Conservation (phyloP, 1,140 invertebrate species). For the Pseudomyrmex sp. region DNA sequence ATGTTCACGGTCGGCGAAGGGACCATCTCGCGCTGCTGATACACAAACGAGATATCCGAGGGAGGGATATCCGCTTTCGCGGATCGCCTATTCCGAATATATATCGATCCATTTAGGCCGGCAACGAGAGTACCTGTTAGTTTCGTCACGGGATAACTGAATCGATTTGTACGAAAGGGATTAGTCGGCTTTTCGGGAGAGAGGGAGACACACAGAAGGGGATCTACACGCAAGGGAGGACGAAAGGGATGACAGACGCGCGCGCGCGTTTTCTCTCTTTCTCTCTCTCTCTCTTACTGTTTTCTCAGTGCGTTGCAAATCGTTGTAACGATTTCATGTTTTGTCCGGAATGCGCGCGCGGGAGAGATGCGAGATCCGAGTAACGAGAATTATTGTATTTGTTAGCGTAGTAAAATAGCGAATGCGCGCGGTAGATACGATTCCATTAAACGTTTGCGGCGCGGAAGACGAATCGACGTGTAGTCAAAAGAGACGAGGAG, state of each 20-base stretch:
- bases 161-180: constrained; percentile 52
- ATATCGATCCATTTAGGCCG: constrained; percentile 52
- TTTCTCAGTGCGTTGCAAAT: constrained; percentile 45
- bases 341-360: constrained; percentile 45
- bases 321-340: constrained; percentile 52
- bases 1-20: constrained; percentile 2
- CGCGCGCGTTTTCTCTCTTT: too few relatives aligned
- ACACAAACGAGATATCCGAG: not conserved
- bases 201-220: constrained; percentile 7
- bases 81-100: constrained; percentile 49
- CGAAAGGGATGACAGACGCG: too few relatives aligned
- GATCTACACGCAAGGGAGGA: too few relatives aligned
- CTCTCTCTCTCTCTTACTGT: not conserved
- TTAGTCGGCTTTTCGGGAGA: constrained; percentile 25
- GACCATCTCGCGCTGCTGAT: constrained; percentile 17
- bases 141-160: constrained; percentile 51
- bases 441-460: constrained; percentile 45
- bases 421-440: constrained; percentile 42
- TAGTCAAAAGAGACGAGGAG: not conserved
- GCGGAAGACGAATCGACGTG: constrained; percentile 48
- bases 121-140: constrained; percentile 47
- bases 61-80: constrained; percentile 42
- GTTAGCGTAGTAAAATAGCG: constrained; percentile 38
- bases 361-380: constrained; percentile 29
- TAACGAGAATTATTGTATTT: constrained; percentile 59